Conservation (phyloP, 1,140 invertebrate genomes). For the Drosophila santomea region DNA sequence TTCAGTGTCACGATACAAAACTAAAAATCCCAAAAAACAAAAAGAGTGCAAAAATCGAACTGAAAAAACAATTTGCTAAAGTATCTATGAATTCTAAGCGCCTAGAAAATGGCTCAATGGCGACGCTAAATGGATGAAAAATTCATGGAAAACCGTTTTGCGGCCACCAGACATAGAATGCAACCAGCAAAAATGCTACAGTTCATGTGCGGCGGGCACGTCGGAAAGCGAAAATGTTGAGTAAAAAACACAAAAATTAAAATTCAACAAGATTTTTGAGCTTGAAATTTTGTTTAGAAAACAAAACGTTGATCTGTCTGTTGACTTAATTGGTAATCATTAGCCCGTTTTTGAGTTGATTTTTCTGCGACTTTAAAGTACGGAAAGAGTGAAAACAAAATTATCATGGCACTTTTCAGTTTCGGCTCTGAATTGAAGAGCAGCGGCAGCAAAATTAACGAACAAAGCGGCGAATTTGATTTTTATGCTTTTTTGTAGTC, state of each 20-base stretch:
- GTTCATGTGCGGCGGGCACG: conserved; percentile 22
- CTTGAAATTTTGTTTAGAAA: background rate
- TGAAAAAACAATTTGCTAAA: conserved; percentile 69
- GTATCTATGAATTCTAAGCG: conserved; percentile 79
- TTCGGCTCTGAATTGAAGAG: conserved; percentile 40
- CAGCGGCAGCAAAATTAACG: conserved; percentile 69
- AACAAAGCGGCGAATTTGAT: conserved; percentile 72
- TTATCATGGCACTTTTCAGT: conserved; percentile 28
- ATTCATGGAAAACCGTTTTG: conserved; percentile 75
- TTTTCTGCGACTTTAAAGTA: conserved; percentile 12
- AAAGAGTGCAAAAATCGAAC: conserved; percentile 30
- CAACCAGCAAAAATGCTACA: conserved; percentile 33
- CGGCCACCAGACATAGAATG: conserved; percentile 59
- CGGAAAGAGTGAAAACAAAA: conserved; percentile 25
- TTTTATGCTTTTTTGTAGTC: conserved; percentile 75
- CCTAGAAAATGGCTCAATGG: conserved; percentile 69
- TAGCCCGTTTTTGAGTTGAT: background rate
- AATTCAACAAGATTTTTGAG: background rate
- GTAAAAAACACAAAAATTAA: conserved; percentile 44
- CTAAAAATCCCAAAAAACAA: conserved; percentile 3
- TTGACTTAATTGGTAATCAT: background rate
- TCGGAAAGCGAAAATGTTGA: conserved; percentile 69
- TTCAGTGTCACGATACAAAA: conserved; percentile 58
- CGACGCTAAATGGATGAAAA: conserved; percentile 74
- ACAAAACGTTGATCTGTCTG: conserved; percentile 6